A percentile compares a stretch with the other conserved stretches of the same genome.
phyloP scores from a whole-genome alignment of 2,888 invertebrate genomes.

The Drosophila affinis region DNA sequence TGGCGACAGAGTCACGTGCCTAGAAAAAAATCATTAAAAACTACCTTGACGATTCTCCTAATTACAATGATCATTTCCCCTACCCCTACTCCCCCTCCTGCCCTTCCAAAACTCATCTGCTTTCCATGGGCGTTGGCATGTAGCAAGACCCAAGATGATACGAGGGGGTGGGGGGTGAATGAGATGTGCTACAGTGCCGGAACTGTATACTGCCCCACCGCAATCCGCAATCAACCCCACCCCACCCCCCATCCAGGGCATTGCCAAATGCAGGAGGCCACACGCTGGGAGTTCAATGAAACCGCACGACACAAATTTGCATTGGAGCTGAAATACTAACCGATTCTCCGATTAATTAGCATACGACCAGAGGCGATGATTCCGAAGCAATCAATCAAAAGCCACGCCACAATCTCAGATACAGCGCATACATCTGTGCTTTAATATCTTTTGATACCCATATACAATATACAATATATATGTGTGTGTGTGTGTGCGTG shows the following conservation, averaged over 20 bases:
- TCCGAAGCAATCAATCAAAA: not conserved
- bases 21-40: not conserved
- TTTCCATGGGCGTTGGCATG: not conserved
- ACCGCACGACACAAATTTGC: not conserved
- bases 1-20: not conserved
- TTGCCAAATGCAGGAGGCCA: not conserved
- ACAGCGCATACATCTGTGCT: not conserved
- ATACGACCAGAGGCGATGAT: not conserved
- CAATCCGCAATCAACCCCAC: not conserved
- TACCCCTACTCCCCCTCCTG: too few relatives aligned
- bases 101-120: not conserved
- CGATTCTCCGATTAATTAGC: not conserved
- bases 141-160: too few relatives aligned
- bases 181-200: too few relatives aligned
- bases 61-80: not conserved
- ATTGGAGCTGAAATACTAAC: not conserved
- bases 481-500: too few relatives aligned
- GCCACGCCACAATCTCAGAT: not conserved
- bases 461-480: too few relatives aligned
- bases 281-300: not conserved
- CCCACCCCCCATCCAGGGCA: not conserved
- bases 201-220: too few relatives aligned
- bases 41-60: slow-evolving; percentile 1
- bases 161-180: too few relatives aligned
- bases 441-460: too few relatives aligned